Base-by-base conservation (phyloP, 2,113 vertebrate species). In the Gymnogyps californianus region DNA sequence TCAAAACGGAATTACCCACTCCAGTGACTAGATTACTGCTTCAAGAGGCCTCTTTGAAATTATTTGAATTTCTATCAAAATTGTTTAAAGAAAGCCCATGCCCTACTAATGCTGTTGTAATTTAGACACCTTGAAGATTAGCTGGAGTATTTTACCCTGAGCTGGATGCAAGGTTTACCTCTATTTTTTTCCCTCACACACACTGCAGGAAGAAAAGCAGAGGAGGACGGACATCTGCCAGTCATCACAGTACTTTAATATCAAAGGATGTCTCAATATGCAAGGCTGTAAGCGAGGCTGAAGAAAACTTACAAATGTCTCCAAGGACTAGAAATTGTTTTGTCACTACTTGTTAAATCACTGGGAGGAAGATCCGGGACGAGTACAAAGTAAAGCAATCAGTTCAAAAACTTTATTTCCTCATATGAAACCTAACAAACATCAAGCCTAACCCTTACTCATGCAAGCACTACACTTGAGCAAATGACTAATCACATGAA, bases 321-420 rank as follows among this genome's bases (percentile, higher is more conserved):
- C 93, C 71, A 59, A 90, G 46, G 51, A 66, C 57, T 61, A 74
- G 75, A 83, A 93, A 74, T 52, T 8, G 1, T 90, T 94, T 77
- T 90, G 84, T 88, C 75, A 66, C 89, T 81, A 69, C 51, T 58
- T 87, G 38, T 90, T 80, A 95, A 46, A 91, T 91, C 91, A 89
- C 44, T 36, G 13, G 36, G 34, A 92, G 61, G 38, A 91, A 83
- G 54, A 51, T 5, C 61, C 0, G 0, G n/a, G 26, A 93, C 70
- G 42, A 76, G 49, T 40, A 69, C 22, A 54, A 90, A 85, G 34
- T 8, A 87, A 83, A 87, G 61, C 70, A n/a, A 62, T 34, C 57
- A 46, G 42, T 62, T 95, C 46, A 80, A 80, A 96, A 96, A 51
- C 58, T 32, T 13, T 38, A 54, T 31, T 91, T 83, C 32, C 31